Evolutionary conservation across 2,888 invertebrate species (phyloP), one percentile per base, ranked within the genome.

Genomic region (Fragum whitleyi): DNA sequence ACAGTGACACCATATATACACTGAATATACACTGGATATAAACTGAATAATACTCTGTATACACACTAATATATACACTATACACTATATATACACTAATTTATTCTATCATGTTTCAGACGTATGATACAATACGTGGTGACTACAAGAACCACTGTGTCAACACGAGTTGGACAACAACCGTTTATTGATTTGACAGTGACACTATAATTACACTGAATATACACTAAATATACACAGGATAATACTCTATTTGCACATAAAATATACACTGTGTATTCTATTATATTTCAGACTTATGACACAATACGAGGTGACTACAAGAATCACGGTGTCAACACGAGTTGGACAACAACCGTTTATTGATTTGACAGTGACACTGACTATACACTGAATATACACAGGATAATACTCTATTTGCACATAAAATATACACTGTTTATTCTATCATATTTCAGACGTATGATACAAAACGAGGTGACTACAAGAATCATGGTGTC

Each of bases 141-240:
- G 2, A n/a, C 23, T 55, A 55, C 6, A 21, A 7, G 5, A 67
- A 69, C 23, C 70, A 77, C 28, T 77, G 70, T 14, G 51, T 74
- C 0, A 69, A 69, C 32, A 76, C 77, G 29, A 74, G 51, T 51
- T 81, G 81, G 77, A 77, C 77, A 47, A 55, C 69, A 9, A 32
- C 23, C n/a, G n/a, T 47, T 9, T 32, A 26, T 21, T 69, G 70
- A 3, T 53, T 81, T 2, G 32, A 11, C n/a, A 74, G 77, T 51
- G 47, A 77, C 23, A 77, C 75, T 7, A 1, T n/a, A 11, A 79
- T 79, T 70, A n/a, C n/a, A n/a, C 74, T 0, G n/a, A 42, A 9
- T 81, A 81, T 70, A 73, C 47, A n/a, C n/a, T n/a, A n/a, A n/a
- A n/a, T n/a, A n/a, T n/a, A n/a, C n/a, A n/a, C n/a, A n/a, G n/a